Evolutionary conservation across 2,113 vertebrate species (phyloP), one percentile per base, ranked within the genome.

Genomic region (Melospiza georgiana): DNA sequence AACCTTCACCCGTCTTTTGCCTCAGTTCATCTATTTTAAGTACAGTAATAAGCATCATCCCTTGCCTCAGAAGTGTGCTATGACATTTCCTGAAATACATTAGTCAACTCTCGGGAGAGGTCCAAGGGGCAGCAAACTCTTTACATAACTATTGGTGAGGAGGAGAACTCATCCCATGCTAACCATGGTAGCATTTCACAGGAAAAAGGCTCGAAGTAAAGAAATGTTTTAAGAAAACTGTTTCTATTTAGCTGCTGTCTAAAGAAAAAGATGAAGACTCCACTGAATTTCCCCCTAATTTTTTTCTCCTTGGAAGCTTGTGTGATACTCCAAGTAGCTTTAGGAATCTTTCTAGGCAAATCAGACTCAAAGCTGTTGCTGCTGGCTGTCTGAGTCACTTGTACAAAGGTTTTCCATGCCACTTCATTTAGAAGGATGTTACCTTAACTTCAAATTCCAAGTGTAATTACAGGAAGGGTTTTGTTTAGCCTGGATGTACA

Each of bases 51-150:
- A 94, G 72, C 80, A 80, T 78, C 89, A 87, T 76, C 48, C 35
- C 39, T 75, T 3, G 5, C 81, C 83, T 95, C 91, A 91, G 86
- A 89, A 95, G 61, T 25, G 61, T 46, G 39, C 66, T 84, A 25
- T 81, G 91, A 92, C 91, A 91, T 87, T 94, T 92, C 49, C 68
- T 84, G 89, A 92, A 94, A 89, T 81, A 94, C n/a, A 87, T 84
- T 86, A 92, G 62, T 86, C 77, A 92, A 35, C 44, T 87, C 91
- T 75, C 58, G 87, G 33, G 84, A 91, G 85, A 93, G 55, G 72
- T 67, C 20, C 89, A 87, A 94, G 66, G 76, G 58, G 73, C 83
- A 95, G 44, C 87, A 91, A 78, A 84, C 51, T 72, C 84, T 91
- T 91, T 78, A 92, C 10, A 14, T 84, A 92, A 78, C 73, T 84